phyloP scores from a whole-genome alignment of 2,888 invertebrate genomes.

The Cacoxenus indagator region DNA sequence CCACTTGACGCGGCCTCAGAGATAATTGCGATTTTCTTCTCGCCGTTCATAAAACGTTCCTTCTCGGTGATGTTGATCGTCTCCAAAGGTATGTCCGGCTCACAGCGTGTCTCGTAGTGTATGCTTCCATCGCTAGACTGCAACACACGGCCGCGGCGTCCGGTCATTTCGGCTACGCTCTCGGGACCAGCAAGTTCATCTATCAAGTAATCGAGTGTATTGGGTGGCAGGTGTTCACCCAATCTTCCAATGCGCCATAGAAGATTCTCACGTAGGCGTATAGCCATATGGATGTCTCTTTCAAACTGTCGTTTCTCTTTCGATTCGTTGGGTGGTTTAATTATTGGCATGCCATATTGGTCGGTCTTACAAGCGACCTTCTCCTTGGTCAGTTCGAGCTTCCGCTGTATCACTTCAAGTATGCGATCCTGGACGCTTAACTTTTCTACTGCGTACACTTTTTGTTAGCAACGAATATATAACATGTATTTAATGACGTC shows the following conservation, averaged over 20 bases:
- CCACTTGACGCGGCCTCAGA: constrained; percentile 99
- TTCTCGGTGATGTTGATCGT: constrained; percentile 94
- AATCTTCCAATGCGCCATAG: constrained; percentile 86
- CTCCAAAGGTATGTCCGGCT: constrained; percentile 94
- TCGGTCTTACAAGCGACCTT: constrained; percentile 73
- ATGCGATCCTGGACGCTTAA: constrained; percentile 20
- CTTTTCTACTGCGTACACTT: not conserved
- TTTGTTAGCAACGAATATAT: not conserved
- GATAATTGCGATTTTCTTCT: constrained; percentile 97
- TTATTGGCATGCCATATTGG: constrained; percentile 74
- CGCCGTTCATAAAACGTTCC: constrained; percentile 95
- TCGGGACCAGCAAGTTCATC: constrained; percentile 98
- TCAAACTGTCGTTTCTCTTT: constrained; percentile 73
- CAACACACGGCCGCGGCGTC: constrained; percentile 92
- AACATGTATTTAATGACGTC: constrained; percentile 75
- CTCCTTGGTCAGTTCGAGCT: not conserved
- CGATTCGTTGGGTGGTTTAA: constrained; percentile 56
- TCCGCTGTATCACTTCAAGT: not conserved
- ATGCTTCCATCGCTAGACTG: constrained; percentile 92
- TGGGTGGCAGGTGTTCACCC: constrained; percentile 91
- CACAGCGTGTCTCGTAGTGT: constrained; percentile 93
- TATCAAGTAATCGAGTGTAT: constrained; percentile 97
- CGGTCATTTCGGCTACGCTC: constrained; percentile 99
- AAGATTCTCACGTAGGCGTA: constrained; percentile 91
- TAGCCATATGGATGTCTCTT: constrained; percentile 84